Percentiles rank a stretch among this genome's conserved stretches.
phyloP scores from a whole-genome alignment of 2,113 vertebrate species.

The Conger conger region DNA sequence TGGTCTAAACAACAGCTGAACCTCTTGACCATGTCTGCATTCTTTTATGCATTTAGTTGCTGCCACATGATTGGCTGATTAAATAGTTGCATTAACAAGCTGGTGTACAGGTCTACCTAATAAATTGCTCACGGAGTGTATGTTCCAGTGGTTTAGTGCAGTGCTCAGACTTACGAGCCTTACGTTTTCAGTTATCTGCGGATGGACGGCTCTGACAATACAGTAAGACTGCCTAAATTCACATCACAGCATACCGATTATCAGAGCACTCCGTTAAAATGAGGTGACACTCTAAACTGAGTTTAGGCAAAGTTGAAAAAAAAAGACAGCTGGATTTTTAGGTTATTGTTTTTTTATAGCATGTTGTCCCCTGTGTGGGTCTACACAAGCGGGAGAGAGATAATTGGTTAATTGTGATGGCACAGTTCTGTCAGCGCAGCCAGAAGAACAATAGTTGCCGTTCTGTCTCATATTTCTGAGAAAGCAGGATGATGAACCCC shows the following conservation, averaged over 20 bases:
- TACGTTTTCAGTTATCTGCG: not conserved
- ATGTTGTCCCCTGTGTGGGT: not conserved
- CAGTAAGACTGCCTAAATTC: too few species aligned
- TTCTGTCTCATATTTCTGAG: not conserved
- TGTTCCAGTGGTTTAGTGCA: not conserved
- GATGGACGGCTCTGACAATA: not conserved
- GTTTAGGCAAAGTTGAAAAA: not conserved
- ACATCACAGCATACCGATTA: too few species aligned
- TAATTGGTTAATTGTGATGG: not conserved
- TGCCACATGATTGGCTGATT: too few species aligned
- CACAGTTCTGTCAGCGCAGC: not conserved
- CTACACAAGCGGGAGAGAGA: not conserved
- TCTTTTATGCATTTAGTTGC: too few species aligned
- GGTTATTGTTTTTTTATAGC: too few species aligned
- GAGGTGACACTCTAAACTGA: not conserved
- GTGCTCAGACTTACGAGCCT: not conserved
- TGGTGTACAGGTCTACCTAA: too few species aligned
- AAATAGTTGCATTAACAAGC: too few species aligned
- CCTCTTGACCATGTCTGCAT: too few species aligned
- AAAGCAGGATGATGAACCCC: not conserved
- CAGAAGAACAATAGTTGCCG: not conserved
- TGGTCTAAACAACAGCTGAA: too few species aligned
- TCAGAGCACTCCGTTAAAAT: not conserved
- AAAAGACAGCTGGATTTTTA: too few species aligned
- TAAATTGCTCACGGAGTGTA: too few species aligned